phyloP scores from a whole-genome alignment of 1,140 invertebrate species.

The Drosophila suzukii region DNA sequence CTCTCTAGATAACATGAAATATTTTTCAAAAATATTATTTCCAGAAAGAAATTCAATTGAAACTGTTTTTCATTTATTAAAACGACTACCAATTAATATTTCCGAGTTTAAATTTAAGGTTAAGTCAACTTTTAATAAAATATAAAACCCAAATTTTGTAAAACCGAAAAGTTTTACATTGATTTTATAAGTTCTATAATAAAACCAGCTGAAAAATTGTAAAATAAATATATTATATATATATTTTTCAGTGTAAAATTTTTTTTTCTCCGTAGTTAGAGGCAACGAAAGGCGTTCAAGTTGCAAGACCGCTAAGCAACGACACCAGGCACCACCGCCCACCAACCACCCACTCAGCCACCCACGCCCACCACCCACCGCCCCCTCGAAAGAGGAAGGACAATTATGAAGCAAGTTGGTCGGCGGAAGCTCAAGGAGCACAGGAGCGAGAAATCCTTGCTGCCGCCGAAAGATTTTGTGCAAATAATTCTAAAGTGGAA shows the following conservation, averaged over 20 bases:
- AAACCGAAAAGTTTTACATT: too few relatives aligned
- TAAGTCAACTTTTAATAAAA: too few relatives aligned
- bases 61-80: neutral
- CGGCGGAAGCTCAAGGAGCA: conserved; percentile 29
- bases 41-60: too few relatives aligned
- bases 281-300: conserved; percentile 49
- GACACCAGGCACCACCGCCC: conserved; percentile 31
- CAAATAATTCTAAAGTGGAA: conserved; percentile 73
- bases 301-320: conserved; percentile 53
- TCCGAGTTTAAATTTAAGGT: too few relatives aligned
- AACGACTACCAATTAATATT: neutral
- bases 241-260: neutral
- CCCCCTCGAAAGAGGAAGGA: conserved; percentile 10
- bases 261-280: conserved; percentile 19
- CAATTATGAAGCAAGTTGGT: conserved; percentile 56
- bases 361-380: neutral
- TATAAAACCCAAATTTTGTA: too few relatives aligned
- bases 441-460: conserved; percentile 35
- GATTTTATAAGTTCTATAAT: too few relatives aligned
- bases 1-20: too few relatives aligned
- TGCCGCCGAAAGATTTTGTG: conserved; percentile 72
- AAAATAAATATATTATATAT: too few relatives aligned
- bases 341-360: conserved; percentile 6
- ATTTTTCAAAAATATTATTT: too few relatives aligned
- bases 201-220: too few relatives aligned